Evolutionary conservation across 2,888 invertebrate species (phyloP).

Genomic region (Eupithecia dodoneata): DNA sequence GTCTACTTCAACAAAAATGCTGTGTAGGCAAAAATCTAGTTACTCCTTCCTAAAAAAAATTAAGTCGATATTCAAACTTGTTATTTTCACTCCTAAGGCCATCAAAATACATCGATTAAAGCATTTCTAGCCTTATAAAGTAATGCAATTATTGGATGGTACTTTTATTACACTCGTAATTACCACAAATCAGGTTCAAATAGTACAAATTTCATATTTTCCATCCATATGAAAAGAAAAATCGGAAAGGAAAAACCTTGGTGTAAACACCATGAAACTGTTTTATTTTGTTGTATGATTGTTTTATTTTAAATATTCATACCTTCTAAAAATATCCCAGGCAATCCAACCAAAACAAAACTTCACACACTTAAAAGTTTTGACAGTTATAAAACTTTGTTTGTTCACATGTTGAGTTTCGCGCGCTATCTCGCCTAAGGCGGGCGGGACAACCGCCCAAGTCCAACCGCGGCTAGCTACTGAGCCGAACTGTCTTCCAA

Average conservation of each 20-base stretch:
- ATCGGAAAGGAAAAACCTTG: not conserved
- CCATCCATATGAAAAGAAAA: not conserved
- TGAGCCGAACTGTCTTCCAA: conserved; percentile 37
- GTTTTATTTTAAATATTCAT: not conserved
- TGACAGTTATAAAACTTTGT: conserved; percentile 26
- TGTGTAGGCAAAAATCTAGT: not conserved
- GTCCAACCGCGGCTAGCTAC: conserved; percentile 52
- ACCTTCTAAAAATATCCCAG: conserved; percentile 11
- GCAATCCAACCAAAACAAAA: conserved; percentile 35
- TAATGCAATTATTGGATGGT: not conserved
- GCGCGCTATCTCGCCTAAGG: conserved; percentile 46
- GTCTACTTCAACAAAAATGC: not conserved
- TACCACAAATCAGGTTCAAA: not conserved
- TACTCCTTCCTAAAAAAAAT: not conserved
- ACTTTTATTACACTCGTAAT: not conserved
- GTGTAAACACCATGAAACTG: not conserved
- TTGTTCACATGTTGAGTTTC: conserved; percentile 45
- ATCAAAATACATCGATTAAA: not conserved
- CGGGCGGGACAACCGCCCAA: conserved; percentile 68
- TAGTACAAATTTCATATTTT: not conserved
- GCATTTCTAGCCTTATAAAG: not conserved
- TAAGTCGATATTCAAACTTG: not conserved
- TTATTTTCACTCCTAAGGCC: not conserved
- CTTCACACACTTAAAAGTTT: conserved; percentile 39
- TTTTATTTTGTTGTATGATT: too few relatives aligned